A percentile compares a stretch with the other conserved stretches of the same genome.
Conservation (phyloP, 2,113 vertebrate genomes). For the Gopherus evgoodei region DNA sequence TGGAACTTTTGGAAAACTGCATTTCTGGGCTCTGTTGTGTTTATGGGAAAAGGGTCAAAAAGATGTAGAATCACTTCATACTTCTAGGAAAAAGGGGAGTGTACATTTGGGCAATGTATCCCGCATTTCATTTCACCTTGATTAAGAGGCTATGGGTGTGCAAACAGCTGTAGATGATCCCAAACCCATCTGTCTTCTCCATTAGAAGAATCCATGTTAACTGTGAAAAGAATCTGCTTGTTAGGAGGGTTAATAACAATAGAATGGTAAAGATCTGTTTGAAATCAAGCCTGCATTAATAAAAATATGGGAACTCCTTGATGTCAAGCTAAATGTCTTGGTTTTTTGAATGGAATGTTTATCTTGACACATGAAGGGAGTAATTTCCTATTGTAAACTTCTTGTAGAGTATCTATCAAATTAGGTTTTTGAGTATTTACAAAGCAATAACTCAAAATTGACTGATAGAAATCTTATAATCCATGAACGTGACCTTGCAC, state of each 20-base stretch:
- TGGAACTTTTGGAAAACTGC: not conserved
- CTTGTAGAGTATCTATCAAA: slow-evolving; percentile 66
- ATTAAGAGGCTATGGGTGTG: not conserved
- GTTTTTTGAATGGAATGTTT: slow-evolving; percentile 35
- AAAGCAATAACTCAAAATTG: slow-evolving; percentile 77
- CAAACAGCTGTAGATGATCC: not conserved
- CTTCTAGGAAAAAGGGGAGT: not conserved
- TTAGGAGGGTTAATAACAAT: slow-evolving; percentile 24
- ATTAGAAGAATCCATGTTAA: not conserved
- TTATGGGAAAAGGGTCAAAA: rapidly evolving
- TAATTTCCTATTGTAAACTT: slow-evolving; percentile 56
- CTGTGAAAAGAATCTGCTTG: not conserved
- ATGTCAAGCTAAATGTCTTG: slow-evolving; percentile 28
- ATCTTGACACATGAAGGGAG: slow-evolving; percentile 53
- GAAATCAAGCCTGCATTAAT: slow-evolving; percentile 24
- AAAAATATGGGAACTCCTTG: not conserved
- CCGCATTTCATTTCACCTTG: not conserved
- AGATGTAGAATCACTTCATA: not conserved
- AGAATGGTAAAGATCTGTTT: slow-evolving; percentile 17
- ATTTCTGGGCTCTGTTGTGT: not conserved
- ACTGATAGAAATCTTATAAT: slow-evolving; percentile 81
- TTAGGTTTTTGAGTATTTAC: slow-evolving; percentile 77
- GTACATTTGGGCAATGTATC: not conserved
- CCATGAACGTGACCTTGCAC: slow-evolving; percentile 81
- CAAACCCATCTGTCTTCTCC: rapidly evolving